Evolutionary conservation across 1,140 invertebrate species (phyloP), one percentile per base, ranked within the genome.

Genomic region (Idris sp.): DNA sequence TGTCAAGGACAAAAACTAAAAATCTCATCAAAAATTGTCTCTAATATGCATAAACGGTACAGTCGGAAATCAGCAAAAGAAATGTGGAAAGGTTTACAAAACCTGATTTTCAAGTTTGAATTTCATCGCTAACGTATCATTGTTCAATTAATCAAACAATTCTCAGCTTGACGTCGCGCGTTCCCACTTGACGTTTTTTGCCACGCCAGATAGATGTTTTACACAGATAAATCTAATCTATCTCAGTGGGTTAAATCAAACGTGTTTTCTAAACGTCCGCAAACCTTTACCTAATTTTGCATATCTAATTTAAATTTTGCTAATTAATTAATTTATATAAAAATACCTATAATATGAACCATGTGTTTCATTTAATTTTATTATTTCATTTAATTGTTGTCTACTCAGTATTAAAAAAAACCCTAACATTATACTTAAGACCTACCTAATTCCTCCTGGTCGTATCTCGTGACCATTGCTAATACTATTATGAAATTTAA

Each of bases 91-190:
- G 36, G 11, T 10, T 6, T 16, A 61, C 15, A 25, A 61, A 62
- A 62, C 58, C 58, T 49, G 58, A 62, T 62, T 49, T 62, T 62
- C 58, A 41, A 51, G 58, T 49, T 62, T 62, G 18, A 30, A 51
- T 62, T 62, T 62, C 35, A 41, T 14, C 35, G 26, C 38, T n/a
- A 33, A 51, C 44, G 9, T 53, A 64, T 51, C 38, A 44, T 64
- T 43, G 18, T 43, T 64, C 59, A 25, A 53, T 51, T 64, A 64
- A 64, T 51, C 46, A 64, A 31, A n/a, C 10, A 31, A 14, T 58
- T 6, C 15, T 10, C 36, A 25, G n/a, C 13, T 31, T 51, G 14
- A 41, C 35, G 19, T 10, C 19, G 18, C 35, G 26, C 51, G 14
- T 41, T 54, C 22, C 14, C 13, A 28, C 5, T 10, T 31, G 36